Conservation (phyloP, 2,113 vertebrate genomes). For the Castor canadensis region DNA sequence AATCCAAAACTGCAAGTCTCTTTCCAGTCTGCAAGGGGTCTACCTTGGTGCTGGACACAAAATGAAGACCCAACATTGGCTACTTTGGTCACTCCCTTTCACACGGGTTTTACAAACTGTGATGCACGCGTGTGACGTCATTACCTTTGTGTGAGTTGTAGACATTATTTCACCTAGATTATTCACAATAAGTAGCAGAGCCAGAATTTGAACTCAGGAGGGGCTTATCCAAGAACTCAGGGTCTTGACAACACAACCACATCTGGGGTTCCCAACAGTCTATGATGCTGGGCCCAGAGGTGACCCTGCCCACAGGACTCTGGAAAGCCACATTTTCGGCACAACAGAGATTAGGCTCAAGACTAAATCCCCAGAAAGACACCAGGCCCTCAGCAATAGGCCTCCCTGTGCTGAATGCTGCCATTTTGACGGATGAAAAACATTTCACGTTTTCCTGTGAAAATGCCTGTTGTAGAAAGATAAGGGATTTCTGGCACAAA, state of each 20-base stretch:
- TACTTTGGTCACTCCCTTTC: too few relatives aligned
- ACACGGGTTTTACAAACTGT: background rate
- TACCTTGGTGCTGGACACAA: background rate
- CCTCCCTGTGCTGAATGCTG: background rate
- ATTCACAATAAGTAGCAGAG: background rate
- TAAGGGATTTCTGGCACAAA: conserved; percentile 60
- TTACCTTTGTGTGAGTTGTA: background rate
- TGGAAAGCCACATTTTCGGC: background rate
- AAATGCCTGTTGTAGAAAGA: conserved; percentile 67
- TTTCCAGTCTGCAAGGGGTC: background rate
- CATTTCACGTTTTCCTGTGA: conserved; percentile 53
- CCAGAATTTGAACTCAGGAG: background rate
- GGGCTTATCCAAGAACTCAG: background rate
- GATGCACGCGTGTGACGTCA: background rate
- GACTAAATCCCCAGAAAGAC: background rate
- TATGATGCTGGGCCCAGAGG: background rate
- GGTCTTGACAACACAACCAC: too few relatives aligned
- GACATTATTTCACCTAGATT: background rate
- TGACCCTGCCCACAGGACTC: background rate
- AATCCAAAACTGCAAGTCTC: background rate
- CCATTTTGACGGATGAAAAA: conserved; percentile 47
- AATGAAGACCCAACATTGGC: accelerated
- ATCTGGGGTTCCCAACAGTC: background rate
- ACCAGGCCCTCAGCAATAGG: background rate
- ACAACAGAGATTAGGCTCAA: background rate